Base-by-base conservation (phyloP, 2,888 invertebrate species). In the Agonum fuliginosum region DNA sequence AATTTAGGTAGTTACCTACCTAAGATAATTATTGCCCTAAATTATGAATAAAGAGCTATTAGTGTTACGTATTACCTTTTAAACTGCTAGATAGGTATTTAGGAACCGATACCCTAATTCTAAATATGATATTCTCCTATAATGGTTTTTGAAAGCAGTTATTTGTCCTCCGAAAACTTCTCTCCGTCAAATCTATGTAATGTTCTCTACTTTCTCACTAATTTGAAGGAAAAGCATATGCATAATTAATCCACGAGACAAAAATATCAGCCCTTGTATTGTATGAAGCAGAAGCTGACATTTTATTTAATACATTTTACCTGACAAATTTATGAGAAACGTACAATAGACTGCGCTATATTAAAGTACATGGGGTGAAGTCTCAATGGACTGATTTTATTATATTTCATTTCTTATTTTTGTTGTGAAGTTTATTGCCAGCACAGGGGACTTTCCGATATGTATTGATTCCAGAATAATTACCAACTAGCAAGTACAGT, bases 281-380 rank as follows among this genome's bases (percentile, higher is more conserved):
- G 46, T 12, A 46, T 46, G 19, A 17, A 27, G n/a, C n/a, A n/a
- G 27, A 17, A 30, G 58, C 30, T 30, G 58, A 62, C 58, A 62
- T 62, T 54, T 12, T 62, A 62, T 62, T 62, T 34, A 14, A 62
- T 62, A 62, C 30, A 27, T 62, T 54, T 54, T 54, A 54, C 54
- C 30, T 62, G 58, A 62, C 58, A 62, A 62, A 62, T 62, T 62
- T 62, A 34, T 62, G 58, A 8, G 14, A 24, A 10, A n/a, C 27
- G n/a, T 20, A 30, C 46, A 46, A 46, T 14, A 5, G 8, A 17
- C 12, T 8, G 17, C 14, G 46, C 17, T 46, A 4, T 46, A 46
- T 46, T 46, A 46, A 46, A 46, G 14, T 46, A 46, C 17, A 17
- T 3, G 46, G 19, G 46, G 14, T 46, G 46, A 46, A 46, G 10